Conservation (phyloP, 2,113 vertebrate species). For the Malurus melanocephalus region DNA sequence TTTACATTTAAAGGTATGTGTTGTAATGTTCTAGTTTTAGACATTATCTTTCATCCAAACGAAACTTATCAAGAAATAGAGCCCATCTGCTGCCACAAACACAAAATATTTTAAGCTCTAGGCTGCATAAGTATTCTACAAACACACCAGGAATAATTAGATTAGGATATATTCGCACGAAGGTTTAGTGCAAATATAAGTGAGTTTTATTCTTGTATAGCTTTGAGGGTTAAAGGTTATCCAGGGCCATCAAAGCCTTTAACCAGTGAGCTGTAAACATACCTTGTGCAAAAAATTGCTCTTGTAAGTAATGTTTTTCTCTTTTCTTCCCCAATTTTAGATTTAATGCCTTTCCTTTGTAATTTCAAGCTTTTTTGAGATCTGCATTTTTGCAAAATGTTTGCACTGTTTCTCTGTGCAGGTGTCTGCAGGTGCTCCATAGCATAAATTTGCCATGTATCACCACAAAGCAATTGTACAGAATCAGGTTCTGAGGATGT, state of each 20-base stretch:
- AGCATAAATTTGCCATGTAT: neutral
- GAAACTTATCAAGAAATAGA: neutral
- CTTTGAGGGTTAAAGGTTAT: neutral
- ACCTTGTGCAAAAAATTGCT: neutral
- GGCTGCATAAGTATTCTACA: neutral
- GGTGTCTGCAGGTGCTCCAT: neutral
- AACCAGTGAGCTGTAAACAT: neutral
- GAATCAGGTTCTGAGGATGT: neutral
- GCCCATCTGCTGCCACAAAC: neutral
- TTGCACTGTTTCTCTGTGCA: neutral
- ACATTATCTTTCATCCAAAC: neutral
- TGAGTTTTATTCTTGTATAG: neutral
- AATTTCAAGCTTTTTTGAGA: neutral
- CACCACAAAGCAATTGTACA: rapidly evolving
- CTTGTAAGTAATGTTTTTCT: neutral
- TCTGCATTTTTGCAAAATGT: neutral
- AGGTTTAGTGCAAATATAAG: neutral
- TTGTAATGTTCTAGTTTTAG: neutral
- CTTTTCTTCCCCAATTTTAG: neutral
- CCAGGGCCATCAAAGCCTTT: neutral
- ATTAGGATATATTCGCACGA: neutral
- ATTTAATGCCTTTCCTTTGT: neutral
- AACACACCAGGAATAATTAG: neutral
- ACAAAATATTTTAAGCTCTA: neutral
- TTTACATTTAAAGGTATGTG: neutral